A percentile compares a stretch with the other conserved stretches of the same genome.
Conservation (phyloP, 1,140 invertebrate species). For the Nylanderia fulva region DNA sequence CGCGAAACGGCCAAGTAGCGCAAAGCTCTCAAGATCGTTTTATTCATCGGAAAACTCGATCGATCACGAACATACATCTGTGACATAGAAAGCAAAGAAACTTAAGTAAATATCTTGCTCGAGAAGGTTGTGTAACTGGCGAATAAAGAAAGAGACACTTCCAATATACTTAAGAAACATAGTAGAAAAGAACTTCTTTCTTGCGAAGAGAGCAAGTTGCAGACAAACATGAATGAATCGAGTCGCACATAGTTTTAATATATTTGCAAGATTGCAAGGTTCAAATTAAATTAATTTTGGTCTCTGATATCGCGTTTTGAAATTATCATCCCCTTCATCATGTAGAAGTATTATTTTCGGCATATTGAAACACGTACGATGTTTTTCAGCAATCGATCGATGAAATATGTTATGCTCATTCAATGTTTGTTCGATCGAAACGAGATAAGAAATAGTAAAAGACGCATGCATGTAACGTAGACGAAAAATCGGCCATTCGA, state of each 20-base stretch:
- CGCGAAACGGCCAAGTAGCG: conserved; percentile 48
- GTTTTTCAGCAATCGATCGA: background rate
- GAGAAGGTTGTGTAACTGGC: background rate
- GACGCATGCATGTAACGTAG: background rate
- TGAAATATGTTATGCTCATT: background rate
- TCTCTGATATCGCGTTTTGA: background rate
- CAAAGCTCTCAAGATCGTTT: conserved; percentile 40
- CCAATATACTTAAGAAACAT: background rate
- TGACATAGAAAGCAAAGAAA: background rate
- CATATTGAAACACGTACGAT: background rate
- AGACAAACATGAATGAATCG: background rate
- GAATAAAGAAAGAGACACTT: background rate
- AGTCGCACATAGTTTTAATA: background rate
- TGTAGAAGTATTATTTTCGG: background rate
- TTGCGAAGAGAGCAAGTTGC: background rate
- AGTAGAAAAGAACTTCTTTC: background rate
- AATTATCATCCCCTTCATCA: background rate
- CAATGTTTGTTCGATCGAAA: conserved; percentile 21
- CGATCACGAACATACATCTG: conserved; percentile 7
- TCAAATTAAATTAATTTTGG: background rate
- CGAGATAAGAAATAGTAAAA: conserved; percentile 20
- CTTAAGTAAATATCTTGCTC: conserved; percentile 9
- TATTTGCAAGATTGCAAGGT: background rate
- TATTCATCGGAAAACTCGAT: background rate
- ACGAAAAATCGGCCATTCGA: conserved; percentile 53